These are phyloP conservation scores for Diplosoma virens DNA, from an alignment of 23 tunicate species.

Conservation along the genomic window DNA sequence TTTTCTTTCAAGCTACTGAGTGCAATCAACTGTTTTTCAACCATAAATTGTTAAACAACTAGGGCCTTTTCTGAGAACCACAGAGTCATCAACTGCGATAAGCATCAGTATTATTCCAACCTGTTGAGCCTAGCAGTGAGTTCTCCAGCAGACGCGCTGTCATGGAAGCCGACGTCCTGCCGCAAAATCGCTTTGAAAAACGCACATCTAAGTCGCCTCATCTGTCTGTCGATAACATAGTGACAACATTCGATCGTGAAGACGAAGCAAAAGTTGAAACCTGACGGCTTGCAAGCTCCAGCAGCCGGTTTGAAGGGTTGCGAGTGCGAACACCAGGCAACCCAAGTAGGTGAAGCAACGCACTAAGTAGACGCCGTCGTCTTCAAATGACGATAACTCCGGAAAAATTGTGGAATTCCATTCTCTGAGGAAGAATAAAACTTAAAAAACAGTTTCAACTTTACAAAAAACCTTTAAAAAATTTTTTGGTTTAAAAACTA, in stretches of 20 bases:
- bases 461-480: too few species aligned
- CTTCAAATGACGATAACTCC: background rate
- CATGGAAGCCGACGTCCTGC: constrained; percentile 86
- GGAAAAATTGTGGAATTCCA: constrained; percentile 39
- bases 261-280: constrained; percentile 23
- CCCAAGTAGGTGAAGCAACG: constrained; percentile 63
- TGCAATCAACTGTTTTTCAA: too few species aligned
- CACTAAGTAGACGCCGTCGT: constrained; percentile 31
- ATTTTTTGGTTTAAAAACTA: background rate
- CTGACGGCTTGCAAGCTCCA: constrained; percentile 68
- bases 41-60: too few species aligned
- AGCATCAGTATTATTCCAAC: constrained; percentile 26
- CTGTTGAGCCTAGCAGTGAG: constrained; percentile 68
- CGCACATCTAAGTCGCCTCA: constrained; percentile 42
- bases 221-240: constrained; percentile 73
- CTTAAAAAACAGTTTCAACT: too few species aligned
- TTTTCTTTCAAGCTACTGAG: too few species aligned
- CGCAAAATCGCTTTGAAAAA: constrained; percentile 71
- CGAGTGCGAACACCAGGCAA: constrained; percentile 52
- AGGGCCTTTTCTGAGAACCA: too few species aligned
- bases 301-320: constrained; percentile 51
- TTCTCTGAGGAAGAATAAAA: background rate
- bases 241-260: background rate
- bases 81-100: too few species aligned
- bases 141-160: constrained; percentile 72